Conservation (phyloP, 2,113 vertebrate species). For the Oryzias javanicus region DNA sequence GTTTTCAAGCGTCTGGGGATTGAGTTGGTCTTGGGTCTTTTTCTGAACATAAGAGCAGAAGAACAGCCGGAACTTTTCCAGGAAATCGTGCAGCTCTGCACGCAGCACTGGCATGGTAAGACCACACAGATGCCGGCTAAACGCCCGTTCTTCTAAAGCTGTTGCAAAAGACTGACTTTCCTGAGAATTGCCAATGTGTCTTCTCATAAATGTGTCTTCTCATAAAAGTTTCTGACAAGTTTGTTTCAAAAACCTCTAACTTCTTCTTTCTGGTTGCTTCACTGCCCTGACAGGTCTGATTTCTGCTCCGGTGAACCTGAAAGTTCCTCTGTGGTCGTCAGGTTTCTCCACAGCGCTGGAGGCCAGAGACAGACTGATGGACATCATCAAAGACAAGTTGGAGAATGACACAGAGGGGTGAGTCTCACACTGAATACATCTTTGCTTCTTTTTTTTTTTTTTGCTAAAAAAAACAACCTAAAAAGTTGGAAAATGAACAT, state of each 20-base stretch:
- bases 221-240: neutral
- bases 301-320: slow-evolving; percentile 68
- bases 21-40: slow-evolving; percentile 70
- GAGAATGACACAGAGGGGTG: slow-evolving; percentile 63
- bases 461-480: no score
- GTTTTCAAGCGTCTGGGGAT: slow-evolving; percentile 64
- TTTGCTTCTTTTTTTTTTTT: no score
- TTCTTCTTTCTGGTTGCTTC: slow-evolving; percentile 10
- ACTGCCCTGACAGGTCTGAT: slow-evolving; percentile 57
- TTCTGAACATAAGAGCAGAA: slow-evolving; percentile 63
- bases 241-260: slow-evolving; percentile 13
- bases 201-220: no score
- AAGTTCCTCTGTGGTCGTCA: slow-evolving; percentile 70
- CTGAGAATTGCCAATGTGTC: neutral
- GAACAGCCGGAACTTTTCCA: slow-evolving; percentile 62
- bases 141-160: no score
- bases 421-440: slow-evolving; percentile 1
- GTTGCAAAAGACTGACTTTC: no score
- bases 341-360: slow-evolving; percentile 66
- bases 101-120: slow-evolving; percentile 71
- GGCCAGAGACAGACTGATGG: slow-evolving; percentile 67
- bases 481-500: neutral
- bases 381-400: slow-evolving; percentile 69
- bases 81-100: slow-evolving; percentile 68
- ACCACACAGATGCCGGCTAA: neutral